phyloP scores from a whole-genome alignment of 2,797 vertebrate genomes.

The Chelmon rostratus region DNA sequence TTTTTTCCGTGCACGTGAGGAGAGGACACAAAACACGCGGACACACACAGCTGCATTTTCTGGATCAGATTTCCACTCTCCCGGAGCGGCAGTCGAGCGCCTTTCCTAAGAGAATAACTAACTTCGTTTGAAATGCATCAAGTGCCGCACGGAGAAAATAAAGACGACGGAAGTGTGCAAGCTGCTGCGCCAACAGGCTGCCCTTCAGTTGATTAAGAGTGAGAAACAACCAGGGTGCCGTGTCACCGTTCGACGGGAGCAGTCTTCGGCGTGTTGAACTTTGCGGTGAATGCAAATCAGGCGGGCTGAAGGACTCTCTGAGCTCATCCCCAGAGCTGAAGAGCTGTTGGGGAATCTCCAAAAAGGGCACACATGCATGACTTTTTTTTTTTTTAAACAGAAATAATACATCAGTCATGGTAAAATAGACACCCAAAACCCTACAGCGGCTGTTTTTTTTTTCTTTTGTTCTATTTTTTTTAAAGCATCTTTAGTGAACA shows the following conservation, averaged over 20 bases:
- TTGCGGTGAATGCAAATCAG: constrained; percentile 57
- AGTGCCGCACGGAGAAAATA: constrained; percentile 50
- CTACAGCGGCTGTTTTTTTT: not conserved
- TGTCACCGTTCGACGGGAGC: constrained; percentile 14
- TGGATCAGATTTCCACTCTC: constrained; percentile 58
- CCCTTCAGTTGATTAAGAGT: constrained; percentile 63
- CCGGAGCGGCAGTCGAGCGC: constrained; percentile 51
- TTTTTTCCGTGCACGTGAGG: constrained; percentile 43
- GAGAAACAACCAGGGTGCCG: constrained; percentile 44
- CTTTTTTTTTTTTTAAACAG: not conserved
- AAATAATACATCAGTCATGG: not conserved
- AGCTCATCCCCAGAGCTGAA: constrained; percentile 45
- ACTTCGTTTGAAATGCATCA: constrained; percentile 62
- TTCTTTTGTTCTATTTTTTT: not conserved
- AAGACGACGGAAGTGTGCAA: constrained; percentile 45
- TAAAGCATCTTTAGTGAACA: not conserved
- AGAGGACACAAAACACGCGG: constrained; percentile 61
- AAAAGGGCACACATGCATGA: constrained; percentile 42
- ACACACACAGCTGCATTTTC: constrained; percentile 71
- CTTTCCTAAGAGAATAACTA: constrained; percentile 43
- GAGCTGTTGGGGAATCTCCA: constrained; percentile 46
- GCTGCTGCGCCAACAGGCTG: constrained; percentile 57
- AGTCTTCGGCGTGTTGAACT: constrained; percentile 57
- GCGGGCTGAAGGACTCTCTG: constrained; percentile 42
- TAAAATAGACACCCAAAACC: constrained; percentile 9